Evolutionary conservation across 2,113 vertebrate genomes (phyloP).

Genomic region (Ibidorhyncha struthersii): DNA sequence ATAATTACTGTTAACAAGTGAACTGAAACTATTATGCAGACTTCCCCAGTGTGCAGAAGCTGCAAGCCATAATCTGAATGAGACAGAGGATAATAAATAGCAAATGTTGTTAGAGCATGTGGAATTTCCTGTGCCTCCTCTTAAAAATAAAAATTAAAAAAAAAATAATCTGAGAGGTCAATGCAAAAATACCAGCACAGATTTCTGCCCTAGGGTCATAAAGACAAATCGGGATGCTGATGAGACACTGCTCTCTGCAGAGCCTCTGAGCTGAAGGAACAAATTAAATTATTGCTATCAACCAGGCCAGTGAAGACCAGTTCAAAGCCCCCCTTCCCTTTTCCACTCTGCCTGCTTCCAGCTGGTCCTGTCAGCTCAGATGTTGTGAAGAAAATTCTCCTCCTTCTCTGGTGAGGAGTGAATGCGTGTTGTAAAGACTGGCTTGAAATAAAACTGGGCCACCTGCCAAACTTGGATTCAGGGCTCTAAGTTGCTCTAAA

Average conservation of each 20-base stretch:
- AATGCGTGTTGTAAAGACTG: background rate
- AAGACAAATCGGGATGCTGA: background rate
- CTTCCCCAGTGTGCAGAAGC: constrained; percentile 2
- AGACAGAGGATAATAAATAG: background rate
- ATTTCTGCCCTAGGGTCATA: constrained; percentile 1
- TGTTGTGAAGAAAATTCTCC: constrained; percentile 10
- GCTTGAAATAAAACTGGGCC: constrained; percentile 34
- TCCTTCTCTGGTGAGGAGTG: background rate
- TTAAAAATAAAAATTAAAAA: background rate
- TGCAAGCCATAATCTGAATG: constrained; percentile 8
- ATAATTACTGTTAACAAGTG: constrained; percentile 61
- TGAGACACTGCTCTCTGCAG: background rate
- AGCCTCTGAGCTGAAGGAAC: background rate
- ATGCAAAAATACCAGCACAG: background rate
- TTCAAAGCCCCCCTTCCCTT: background rate
- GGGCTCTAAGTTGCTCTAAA: constrained; percentile 5
- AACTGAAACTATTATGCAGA: constrained; percentile 53
- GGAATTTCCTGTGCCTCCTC: background rate
- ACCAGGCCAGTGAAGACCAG: background rate
- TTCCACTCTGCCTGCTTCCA: background rate
- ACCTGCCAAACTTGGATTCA: background rate
- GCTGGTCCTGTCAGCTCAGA: constrained; percentile 3
- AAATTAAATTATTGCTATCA: background rate
- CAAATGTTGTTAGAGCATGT: background rate
- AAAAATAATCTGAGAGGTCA: background rate